Evolutionary conservation across 1,140 invertebrate species (phyloP).

Genomic region (Ephestia elutella): DNA sequence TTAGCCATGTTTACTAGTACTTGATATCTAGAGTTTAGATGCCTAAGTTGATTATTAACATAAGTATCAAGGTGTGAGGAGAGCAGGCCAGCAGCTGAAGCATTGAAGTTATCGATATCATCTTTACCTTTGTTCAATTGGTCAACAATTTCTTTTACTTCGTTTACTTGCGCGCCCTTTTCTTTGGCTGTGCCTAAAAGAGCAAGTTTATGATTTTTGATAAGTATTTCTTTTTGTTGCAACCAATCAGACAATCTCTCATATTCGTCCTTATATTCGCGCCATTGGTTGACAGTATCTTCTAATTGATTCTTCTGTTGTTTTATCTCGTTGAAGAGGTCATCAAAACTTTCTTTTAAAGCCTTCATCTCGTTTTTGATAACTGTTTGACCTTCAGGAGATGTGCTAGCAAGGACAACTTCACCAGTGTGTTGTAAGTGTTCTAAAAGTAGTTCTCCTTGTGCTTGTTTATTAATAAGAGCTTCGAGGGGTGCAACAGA

Average conservation of each 20-base stretch:
- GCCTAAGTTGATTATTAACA: constrained; percentile 91
- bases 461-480: constrained; percentile 90
- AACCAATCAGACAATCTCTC: constrained; percentile 94
- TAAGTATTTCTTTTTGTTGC: constrained; percentile 92
- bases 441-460: constrained; percentile 91
- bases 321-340: constrained; percentile 88
- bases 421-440: constrained; percentile 89
- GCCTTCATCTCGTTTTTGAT: constrained; percentile 90
- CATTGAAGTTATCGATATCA: constrained; percentile 89
- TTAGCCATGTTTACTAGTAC: constrained; percentile 92
- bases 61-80: constrained; percentile 92
- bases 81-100: constrained; percentile 82
- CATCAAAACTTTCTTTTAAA: constrained; percentile 88
- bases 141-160: constrained; percentile 85
- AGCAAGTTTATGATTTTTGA: constrained; percentile 92
- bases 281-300: constrained; percentile 87
- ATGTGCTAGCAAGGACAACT: constrained; percentile 89
- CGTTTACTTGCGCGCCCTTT: constrained; percentile 88
- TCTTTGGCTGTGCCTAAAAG: constrained; percentile 87
- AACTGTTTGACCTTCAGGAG: constrained; percentile 83
- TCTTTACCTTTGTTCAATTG: constrained; percentile 86
- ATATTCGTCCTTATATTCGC: constrained; percentile 94
- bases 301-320: constrained; percentile 90
- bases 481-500: constrained; percentile 89
- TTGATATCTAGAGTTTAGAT: constrained; percentile 93